Evolutionary conservation across 2,797 vertebrate species (phyloP).

Genomic region (Gallinago nigripennis): DNA sequence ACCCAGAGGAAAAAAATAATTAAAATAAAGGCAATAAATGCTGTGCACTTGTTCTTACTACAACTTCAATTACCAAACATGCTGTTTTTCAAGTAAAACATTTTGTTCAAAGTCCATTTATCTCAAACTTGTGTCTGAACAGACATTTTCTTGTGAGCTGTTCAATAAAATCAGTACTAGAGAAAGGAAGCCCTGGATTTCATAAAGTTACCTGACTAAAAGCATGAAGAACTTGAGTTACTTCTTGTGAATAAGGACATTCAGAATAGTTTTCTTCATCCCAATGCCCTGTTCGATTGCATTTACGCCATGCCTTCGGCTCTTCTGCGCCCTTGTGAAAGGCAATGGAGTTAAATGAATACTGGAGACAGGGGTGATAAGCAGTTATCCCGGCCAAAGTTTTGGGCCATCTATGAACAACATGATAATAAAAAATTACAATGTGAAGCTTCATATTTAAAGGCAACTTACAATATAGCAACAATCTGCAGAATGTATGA

Average conservation of each 20-base stretch:
- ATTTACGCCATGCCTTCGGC: conserved; percentile 88
- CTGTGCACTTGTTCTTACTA: neutral
- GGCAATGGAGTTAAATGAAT: conserved; percentile 75
- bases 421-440: neutral
- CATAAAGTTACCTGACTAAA: conserved; percentile 84
- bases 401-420: conserved; percentile 87
- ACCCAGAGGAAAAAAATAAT: neutral
- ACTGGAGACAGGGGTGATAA: conserved; percentile 82
- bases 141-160: neutral
- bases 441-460: neutral
- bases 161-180: neutral
- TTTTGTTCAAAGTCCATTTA: neutral
- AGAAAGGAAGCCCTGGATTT: neutral
- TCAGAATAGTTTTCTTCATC: conserved; percentile 88
- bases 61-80: neutral
- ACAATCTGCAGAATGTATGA: neutral
- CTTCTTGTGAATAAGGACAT: conserved; percentile 86
- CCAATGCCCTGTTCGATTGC: conserved; percentile 85
- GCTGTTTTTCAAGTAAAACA: neutral
- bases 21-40: neutral
- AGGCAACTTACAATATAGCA: neutral
- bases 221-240: conserved; percentile 87
- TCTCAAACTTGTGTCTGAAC: neutral
- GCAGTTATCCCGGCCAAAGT: conserved; percentile 87
- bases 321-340: conserved; percentile 68